phyloP scores from a whole-genome alignment of 2,888 invertebrate genomes.

The Cantharis flavilabris region DNA sequence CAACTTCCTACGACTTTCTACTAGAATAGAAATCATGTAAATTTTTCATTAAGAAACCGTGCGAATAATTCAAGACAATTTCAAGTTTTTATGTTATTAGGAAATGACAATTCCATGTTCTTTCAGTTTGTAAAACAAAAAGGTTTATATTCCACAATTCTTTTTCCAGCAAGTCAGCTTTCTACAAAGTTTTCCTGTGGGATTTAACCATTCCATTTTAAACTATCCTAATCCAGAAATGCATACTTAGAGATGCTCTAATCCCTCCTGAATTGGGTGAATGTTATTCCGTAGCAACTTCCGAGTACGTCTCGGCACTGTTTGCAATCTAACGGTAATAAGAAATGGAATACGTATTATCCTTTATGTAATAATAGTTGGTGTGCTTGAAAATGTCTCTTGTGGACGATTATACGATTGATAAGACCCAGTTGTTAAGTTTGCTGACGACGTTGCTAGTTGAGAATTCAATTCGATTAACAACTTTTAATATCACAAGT shows the following conservation, averaged over 20 bases:
- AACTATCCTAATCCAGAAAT: constrained; percentile 25
- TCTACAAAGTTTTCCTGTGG: constrained; percentile 8
- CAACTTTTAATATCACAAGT: constrained; percentile 12
- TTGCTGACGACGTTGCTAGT: constrained; percentile 21
- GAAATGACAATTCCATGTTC: not conserved
- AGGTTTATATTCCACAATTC: not conserved
- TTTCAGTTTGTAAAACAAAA: not conserved
- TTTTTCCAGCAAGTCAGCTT: constrained; percentile 8
- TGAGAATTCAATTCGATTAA: constrained; percentile 25
- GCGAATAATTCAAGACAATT: not conserved
- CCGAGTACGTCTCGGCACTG: constrained; percentile 11
- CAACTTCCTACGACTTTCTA: not conserved
- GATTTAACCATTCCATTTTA: constrained; percentile 23
- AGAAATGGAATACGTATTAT: constrained; percentile 27
- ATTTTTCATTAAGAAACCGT: not conserved
- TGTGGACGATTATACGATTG: constrained; percentile 29
- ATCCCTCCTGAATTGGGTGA: constrained; percentile 29
- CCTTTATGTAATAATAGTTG: constrained; percentile 22
- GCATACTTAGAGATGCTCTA: constrained; percentile 26
- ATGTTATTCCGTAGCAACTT: constrained; percentile 27
- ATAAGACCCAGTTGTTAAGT: constrained; percentile 27
- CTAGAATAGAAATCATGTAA: not conserved
- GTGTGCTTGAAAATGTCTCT: constrained; percentile 26
- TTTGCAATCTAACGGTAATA: constrained; percentile 24
- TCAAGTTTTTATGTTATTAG: not conserved